A percentile compares a stretch with the other conserved stretches of the same genome.
Conservation (phyloP, 2,113 vertebrate species). For the Rhinichthys klamathensis region DNA sequence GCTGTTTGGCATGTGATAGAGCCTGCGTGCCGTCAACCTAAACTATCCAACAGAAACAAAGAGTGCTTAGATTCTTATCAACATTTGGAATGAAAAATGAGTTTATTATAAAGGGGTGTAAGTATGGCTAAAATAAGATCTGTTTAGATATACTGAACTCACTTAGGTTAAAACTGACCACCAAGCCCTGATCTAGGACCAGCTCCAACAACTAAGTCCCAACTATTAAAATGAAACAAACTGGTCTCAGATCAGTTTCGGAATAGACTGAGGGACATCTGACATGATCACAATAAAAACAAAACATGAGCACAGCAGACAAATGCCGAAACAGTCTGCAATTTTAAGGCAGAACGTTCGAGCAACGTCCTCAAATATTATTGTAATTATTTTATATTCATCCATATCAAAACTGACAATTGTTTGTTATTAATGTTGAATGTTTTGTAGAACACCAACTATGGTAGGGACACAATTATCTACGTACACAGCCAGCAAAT, state of each 20-base stretch:
- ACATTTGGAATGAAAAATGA: neutral
- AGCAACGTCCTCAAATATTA: constrained; percentile 16
- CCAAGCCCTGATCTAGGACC: constrained; percentile 22
- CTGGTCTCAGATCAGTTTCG: constrained; percentile 33
- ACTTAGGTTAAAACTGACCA: constrained; percentile 3
- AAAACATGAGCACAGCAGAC: constrained; percentile 15
- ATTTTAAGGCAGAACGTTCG: neutral
- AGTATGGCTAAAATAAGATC: constrained; percentile 17
- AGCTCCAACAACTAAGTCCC: constrained; percentile 8
- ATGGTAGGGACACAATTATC: constrained; percentile 22
- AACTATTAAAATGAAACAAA: constrained; percentile 14
- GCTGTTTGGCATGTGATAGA: constrained; percentile 9
- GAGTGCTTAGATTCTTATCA: neutral
- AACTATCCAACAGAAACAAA: neutral
- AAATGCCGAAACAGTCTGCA: neutral
- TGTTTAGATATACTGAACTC: neutral
- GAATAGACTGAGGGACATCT: neutral
- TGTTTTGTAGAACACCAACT: constrained; percentile 16
- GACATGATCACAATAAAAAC: constrained; percentile 4
- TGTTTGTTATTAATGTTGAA: neutral
- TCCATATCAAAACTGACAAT: constrained; percentile 23
- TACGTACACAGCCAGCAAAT: constrained; percentile 19
- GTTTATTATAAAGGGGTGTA: constrained; percentile 1
- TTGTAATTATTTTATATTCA: constrained; percentile 18
- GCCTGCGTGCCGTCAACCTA: neutral